phyloP scores from a whole-genome alignment of 2,113 vertebrate species.

The Brachyistius frenatus region DNA sequence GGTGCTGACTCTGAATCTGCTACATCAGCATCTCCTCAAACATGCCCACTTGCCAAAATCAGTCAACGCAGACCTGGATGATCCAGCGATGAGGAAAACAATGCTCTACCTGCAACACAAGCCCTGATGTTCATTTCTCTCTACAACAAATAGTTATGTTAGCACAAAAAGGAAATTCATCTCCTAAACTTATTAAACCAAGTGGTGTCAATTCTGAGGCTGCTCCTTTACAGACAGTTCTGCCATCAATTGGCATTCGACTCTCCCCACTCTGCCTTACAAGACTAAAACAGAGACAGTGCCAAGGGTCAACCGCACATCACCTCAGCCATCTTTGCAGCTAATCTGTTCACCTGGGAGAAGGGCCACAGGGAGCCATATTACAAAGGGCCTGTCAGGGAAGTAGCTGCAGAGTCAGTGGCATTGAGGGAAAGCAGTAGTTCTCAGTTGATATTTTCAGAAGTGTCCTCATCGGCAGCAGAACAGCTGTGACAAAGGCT shows the following conservation, averaged over 20 bases:
- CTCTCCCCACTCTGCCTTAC: constrained; percentile 18
- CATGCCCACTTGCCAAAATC: background rate
- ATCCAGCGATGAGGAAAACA: background rate
- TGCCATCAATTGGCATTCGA: background rate
- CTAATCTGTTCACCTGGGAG: constrained; percentile 45
- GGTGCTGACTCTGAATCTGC: background rate
- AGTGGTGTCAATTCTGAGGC: background rate
- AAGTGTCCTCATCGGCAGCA: constrained; percentile 8
- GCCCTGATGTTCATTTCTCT: background rate
- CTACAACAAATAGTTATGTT: background rate
- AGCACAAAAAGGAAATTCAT: background rate
- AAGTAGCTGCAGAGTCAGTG: background rate
- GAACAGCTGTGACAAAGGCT: background rate
- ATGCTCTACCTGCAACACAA: too few species aligned
- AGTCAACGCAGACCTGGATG: background rate
- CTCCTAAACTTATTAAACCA: background rate
- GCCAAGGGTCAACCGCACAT: constrained; percentile 24
- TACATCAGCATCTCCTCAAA: background rate
- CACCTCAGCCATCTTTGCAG: constrained; percentile 20
- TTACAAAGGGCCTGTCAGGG: constrained; percentile 30
- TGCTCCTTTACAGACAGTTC: constrained; percentile 6
- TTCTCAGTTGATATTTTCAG: background rate
- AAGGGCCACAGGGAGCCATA: constrained; percentile 23
- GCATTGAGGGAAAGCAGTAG: background rate
- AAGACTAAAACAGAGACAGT: constrained; percentile 25